A percentile compares a stretch with the other conserved stretches of the same genome.
These are phyloP conservation scores for Heliothis peltigera DNA, from an alignment of 2,888 invertebrate genomes.

Conservation along the genomic window DNA sequence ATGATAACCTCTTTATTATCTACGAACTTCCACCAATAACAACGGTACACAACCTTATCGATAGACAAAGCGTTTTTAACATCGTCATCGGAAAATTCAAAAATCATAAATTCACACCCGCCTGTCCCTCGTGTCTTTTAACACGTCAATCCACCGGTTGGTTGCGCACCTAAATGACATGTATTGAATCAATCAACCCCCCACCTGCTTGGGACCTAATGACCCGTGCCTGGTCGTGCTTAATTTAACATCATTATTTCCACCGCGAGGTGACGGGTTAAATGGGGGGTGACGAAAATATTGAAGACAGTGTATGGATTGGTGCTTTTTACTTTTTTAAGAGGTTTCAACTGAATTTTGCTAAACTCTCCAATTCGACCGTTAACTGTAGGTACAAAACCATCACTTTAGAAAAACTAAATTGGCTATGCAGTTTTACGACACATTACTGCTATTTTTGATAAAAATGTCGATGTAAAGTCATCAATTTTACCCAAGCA, in stretches of 20 bases:
- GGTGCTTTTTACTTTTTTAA: slow-evolving; percentile 32
- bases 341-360: neutral
- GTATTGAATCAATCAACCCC: slow-evolving; percentile 78
- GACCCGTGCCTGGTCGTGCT: slow-evolving; percentile 78
- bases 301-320: slow-evolving; percentile 33
- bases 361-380: neutral
- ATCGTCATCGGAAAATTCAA: neutral
- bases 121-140: slow-evolving; percentile 25
- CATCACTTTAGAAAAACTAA: too few relatives aligned
- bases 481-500: too few relatives aligned
- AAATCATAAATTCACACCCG: slow-evolving; percentile 20
- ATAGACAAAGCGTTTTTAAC: neutral
- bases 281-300: slow-evolving; percentile 55
- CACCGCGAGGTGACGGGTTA: slow-evolving; percentile 67
- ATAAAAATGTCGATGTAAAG: too few relatives aligned
- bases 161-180: slow-evolving; percentile 70
- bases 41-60: neutral
- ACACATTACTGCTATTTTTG: too few relatives aligned
- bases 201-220: slow-evolving; percentile 76
- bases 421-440: too few relatives aligned
- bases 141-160: slow-evolving; percentile 61
- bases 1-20: too few relatives aligned
- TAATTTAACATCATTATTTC: slow-evolving; percentile 78
- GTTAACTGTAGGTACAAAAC: too few relatives aligned
- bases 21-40: neutral